phyloP scores from a whole-genome alignment of 2,888 invertebrate species.

The Drosophila kanekoi region DNA sequence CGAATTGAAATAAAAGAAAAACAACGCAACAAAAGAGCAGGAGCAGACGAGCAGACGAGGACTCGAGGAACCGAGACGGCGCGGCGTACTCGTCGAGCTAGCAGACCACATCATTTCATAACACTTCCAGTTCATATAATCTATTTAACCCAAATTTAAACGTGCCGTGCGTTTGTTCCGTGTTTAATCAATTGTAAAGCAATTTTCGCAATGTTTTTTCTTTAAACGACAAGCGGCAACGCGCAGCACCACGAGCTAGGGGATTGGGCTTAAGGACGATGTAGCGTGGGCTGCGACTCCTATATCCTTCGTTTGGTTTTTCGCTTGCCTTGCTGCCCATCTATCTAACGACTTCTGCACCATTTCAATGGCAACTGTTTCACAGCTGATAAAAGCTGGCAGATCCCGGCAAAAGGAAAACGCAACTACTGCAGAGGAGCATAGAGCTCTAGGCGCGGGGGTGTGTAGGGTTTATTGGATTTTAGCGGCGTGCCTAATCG shows the following conservation, averaged over 20 bases:
- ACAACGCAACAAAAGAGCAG: conserved; percentile 2
- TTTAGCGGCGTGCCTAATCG: conserved; percentile 80
- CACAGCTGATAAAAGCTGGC: conserved; percentile 83
- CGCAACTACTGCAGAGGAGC: conserved; percentile 15
- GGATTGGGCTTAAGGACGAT: conserved; percentile 24
- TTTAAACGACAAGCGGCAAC: conserved; percentile 57
- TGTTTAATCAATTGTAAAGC: conserved; percentile 83
- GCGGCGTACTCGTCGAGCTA: conserved; percentile 16
- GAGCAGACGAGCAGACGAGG: conserved; percentile 3
- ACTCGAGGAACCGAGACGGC: conserved; percentile 6
- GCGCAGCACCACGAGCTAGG: conserved; percentile 22
- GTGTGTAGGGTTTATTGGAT: conserved; percentile 33
- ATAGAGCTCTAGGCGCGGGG: conserved; percentile 18
- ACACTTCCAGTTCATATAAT: conserved; percentile 82
- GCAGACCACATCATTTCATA: conserved; percentile 77
- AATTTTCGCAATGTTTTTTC: conserved; percentile 81
- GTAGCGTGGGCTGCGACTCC: conserved; percentile 48
- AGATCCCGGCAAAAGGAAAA: conserved; percentile 53
- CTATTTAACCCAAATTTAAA: conserved; percentile 83
- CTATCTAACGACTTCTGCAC: conserved; percentile 73
- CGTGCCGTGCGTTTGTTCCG: conserved; percentile 76
- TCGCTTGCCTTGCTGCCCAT: conserved; percentile 51
- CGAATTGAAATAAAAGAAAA: conserved; percentile 44
- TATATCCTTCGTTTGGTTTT: conserved; percentile 53
- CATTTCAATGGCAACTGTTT: conserved; percentile 83